Evolutionary conservation across 2,888 invertebrate genomes (phyloP).

Genomic region (Schizotus pectinicornis): DNA sequence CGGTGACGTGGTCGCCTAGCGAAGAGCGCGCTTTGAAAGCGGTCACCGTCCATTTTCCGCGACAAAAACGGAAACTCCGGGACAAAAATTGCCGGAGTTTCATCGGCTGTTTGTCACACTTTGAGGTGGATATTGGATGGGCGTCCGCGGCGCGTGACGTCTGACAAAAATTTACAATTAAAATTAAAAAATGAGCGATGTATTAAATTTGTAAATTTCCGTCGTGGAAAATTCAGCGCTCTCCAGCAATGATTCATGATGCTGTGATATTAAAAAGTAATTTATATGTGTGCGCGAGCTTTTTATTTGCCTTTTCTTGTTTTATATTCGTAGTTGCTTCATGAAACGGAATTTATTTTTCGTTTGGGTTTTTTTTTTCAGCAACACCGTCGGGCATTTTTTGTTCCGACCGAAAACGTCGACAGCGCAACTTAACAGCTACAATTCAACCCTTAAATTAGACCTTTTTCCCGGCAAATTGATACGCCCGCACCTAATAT

Average conservation of each 20-base stretch:
- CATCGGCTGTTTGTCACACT: too few relatives aligned
- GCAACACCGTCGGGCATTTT: slow-evolving; percentile 3
- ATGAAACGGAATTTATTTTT: slow-evolving; percentile 52
- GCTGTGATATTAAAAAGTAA: slow-evolving; percentile 59
- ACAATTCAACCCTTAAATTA: neutral
- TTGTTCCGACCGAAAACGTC: too few relatives aligned
- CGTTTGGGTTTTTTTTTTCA: slow-evolving; percentile 1
- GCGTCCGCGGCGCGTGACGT: too few relatives aligned
- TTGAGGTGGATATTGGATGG: too few relatives aligned
- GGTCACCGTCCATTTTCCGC: too few relatives aligned
- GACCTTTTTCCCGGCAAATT: neutral
- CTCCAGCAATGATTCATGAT: slow-evolving; percentile 57
- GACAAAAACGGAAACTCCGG: too few relatives aligned
- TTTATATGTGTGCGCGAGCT: slow-evolving; percentile 56
- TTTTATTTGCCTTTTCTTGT: slow-evolving; percentile 50
- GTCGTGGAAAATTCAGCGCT: slow-evolving; percentile 52
- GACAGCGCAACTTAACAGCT: too few relatives aligned
- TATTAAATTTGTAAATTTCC: slow-evolving; percentile 56
- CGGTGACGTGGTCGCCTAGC: too few relatives aligned
- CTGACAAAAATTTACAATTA: slow-evolving; percentile 44
- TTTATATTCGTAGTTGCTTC: slow-evolving; percentile 52
- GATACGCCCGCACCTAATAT: neutral
- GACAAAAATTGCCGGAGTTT: too few relatives aligned
- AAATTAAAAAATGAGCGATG: slow-evolving; percentile 51
- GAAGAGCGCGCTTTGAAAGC: too few relatives aligned